Conservation (phyloP, 1,140 invertebrate genomes). For the Heliconius hermathena region DNA sequence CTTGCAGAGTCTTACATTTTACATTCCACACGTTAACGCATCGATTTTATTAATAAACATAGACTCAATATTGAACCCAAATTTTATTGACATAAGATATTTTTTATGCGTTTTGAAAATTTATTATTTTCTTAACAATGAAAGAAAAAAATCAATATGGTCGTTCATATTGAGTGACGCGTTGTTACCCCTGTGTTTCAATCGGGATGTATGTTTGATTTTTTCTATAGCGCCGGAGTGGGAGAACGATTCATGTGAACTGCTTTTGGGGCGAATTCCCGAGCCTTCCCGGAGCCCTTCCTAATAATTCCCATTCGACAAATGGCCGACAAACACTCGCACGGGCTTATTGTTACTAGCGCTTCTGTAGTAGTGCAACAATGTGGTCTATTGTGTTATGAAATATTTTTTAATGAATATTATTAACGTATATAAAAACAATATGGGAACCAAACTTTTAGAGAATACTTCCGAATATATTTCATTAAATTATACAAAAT, state of each 20-base stretch:
- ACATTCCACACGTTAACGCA: constrained; percentile 80
- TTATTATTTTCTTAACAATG: constrained; percentile 80
- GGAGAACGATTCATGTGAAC: constrained; percentile 80
- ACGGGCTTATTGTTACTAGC: constrained; percentile 73
- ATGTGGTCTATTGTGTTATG: constrained; percentile 46
- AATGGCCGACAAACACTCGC: constrained; percentile 80
- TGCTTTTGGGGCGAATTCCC: constrained; percentile 81
- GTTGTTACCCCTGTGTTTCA: constrained; percentile 81
- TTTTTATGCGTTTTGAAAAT: constrained; percentile 62
- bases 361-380: constrained; percentile 72
- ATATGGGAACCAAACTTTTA: constrained; percentile 35
- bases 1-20: constrained; percentile 78
- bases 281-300: constrained; percentile 78
- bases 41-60: constrained; percentile 79
- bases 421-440: constrained; percentile 37
- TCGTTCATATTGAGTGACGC: constrained; percentile 70
- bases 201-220: constrained; percentile 80
- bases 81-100: constrained; percentile 73
- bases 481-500: neutral
- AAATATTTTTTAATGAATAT: constrained; percentile 41
- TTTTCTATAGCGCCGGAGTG: constrained; percentile 78
- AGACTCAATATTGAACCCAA: constrained; percentile 76
- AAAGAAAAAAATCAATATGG: constrained; percentile 80
- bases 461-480: neutral
- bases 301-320: constrained; percentile 80